Percentiles rank a stretch among this genome's conserved stretches.
Conservation (phyloP, 1,140 invertebrate species). For the Drosophila varians region DNA sequence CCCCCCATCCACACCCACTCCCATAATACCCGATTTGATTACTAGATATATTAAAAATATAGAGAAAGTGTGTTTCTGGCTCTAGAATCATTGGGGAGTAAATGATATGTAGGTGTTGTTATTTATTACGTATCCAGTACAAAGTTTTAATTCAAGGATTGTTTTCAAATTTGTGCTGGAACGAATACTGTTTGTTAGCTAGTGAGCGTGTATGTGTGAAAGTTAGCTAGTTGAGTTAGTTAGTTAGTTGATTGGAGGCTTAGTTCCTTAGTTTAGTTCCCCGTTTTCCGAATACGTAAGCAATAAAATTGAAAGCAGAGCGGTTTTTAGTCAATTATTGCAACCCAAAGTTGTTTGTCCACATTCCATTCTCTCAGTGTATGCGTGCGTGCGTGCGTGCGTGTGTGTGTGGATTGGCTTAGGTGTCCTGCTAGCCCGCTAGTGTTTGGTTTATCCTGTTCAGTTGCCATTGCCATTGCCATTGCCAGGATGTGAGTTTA, state of each 20-base stretch:
- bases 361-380: slow-evolving; percentile 32
- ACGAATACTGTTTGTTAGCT: slow-evolving; percentile 26
- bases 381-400: slow-evolving; percentile 19
- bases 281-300: slow-evolving; percentile 52
- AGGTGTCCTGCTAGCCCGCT: not conserved
- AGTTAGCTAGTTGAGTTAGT: slow-evolving; percentile 47
- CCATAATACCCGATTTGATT: slow-evolving; percentile 14
- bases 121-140: slow-evolving; percentile 19
- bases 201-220: slow-evolving; percentile 32
- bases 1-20: not conserved
- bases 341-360: slow-evolving; percentile 32
- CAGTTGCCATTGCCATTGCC: slow-evolving; percentile 23
- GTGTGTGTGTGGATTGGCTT: slow-evolving; percentile 10
- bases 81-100: slow-evolving; percentile 1
- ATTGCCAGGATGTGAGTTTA: slow-evolving; percentile 71
- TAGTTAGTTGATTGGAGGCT: slow-evolving; percentile 34
- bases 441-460: slow-evolving; percentile 29
- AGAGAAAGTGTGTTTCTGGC: not conserved
- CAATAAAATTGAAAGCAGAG: slow-evolving; percentile 43
- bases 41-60: not conserved
- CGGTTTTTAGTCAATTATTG: slow-evolving; percentile 38
- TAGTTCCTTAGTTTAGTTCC: slow-evolving; percentile 21
- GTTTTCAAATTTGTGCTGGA: not conserved
- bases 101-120: slow-evolving; percentile 35
- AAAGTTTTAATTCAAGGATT: not conserved